These are phyloP conservation scores for Chelonus insularis DNA, from an alignment of 1,140 invertebrate species.

Conservation along the genomic window DNA sequence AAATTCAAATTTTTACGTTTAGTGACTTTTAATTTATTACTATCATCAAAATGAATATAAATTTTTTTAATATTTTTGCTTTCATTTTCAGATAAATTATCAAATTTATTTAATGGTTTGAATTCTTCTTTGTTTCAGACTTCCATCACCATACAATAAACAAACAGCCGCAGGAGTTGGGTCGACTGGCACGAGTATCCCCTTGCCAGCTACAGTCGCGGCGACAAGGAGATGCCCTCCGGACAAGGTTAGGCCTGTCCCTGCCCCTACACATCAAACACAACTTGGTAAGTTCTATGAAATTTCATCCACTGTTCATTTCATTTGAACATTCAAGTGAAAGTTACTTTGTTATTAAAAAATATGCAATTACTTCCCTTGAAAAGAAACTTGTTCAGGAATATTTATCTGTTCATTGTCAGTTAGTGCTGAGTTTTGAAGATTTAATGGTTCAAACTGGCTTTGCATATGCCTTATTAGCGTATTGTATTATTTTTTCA, in stretches of 20 bases:
- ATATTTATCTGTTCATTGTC: no score
- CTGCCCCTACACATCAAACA: constrained; percentile 65
- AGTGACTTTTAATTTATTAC: background rate
- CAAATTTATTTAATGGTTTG: no score
- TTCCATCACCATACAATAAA: constrained; percentile 67
- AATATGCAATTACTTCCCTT: no score
- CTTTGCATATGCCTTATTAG: no score
- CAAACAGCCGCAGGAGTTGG: constrained; percentile 39
- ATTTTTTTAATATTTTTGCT: no score
- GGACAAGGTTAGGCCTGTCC: constrained; percentile 73
- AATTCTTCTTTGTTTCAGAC: constrained; percentile 62
- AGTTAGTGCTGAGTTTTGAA: no score
- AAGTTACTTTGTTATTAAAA: no score
- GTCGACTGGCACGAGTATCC: constrained; percentile 66
- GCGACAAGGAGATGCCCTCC: constrained; percentile 73
- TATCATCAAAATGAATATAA: no score
- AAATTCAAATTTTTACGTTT: background rate
- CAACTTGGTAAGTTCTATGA: constrained; percentile 53
- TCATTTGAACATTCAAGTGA: background rate
- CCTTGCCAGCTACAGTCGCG: constrained; percentile 72
- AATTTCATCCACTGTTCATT: background rate
- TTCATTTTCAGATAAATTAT: no score
- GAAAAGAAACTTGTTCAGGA: background rate
- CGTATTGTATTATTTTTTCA: no score
- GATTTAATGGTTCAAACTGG: no score